Evolutionary conservation across 2,797 vertebrate genomes (phyloP), one percentile per base, ranked within the genome.

Genomic region (Cyclopterus lumpus): DNA sequence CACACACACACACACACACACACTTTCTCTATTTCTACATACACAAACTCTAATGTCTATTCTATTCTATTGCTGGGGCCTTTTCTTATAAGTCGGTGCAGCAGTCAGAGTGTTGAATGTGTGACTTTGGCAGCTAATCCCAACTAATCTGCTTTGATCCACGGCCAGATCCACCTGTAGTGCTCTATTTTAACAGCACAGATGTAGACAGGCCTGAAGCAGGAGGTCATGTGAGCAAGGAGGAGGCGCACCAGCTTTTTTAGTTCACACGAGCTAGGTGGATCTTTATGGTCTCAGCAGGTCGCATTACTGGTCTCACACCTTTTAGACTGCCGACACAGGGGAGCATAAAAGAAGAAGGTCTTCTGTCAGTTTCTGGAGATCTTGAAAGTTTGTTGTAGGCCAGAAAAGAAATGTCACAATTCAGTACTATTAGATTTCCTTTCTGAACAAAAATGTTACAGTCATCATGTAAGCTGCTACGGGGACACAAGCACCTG

Each of bases 141-240:
- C 36, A 8, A 28, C 66, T 92, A 89, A 92, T 85, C 90, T 88
- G 67, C 46, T 64, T 66, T 86, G 87, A 90, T 70, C 85, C 71
- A 59, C 59, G 44, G 83, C 67, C 84, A 88, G 80, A 79, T 89
- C 73, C 79, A 83, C 76, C 69, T 71, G 82, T 67, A 86, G 59
- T 3, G 26, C 65, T 80, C 88, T 84, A 83, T 83, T 88, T 92
- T 83, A 75, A 70, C 40, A n/a, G 24, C 22, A 15, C 58, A 67
- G 77, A 71, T 72, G 53, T 80, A 75, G 34, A 67, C 77, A 60
- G 64, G 3, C 70, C 62, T 72, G 67, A 64, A 73, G 63, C 34
- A 26, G 8, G 26, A 69, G 64, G 57, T 64, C 63, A 22, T 65
- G 65, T 63, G 62, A 71, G 38, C 72, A 86, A 83, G 72, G 79